phyloP scores from a whole-genome alignment of 2,113 vertebrate genomes.

The Onychostoma macrolepis region DNA sequence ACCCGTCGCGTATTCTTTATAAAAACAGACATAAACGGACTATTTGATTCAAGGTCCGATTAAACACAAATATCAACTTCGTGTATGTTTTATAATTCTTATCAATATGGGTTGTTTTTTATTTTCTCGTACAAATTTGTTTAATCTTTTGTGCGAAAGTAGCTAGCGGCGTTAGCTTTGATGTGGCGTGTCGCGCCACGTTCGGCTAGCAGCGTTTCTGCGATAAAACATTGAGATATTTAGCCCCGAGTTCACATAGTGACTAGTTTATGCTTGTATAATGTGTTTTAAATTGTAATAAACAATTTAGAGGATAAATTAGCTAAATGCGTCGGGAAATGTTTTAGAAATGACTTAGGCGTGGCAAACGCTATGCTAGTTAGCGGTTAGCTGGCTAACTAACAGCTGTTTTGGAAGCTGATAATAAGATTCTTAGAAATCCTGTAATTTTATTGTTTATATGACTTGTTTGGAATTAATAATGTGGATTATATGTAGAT shows the following conservation, averaged over 20 bases:
- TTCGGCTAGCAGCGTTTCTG: background rate
- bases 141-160: background rate
- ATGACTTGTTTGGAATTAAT: background rate
- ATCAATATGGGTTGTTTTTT: background rate
- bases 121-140: background rate
- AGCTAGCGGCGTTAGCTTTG: constrained; percentile 45
- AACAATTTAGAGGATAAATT: background rate
- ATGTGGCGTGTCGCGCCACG: constrained; percentile 52
- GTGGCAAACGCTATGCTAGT: constrained; percentile 50
- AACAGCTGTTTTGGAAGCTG: background rate
- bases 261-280: background rate
- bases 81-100: background rate
- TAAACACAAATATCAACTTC: background rate
- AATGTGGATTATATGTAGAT: background rate
- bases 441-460: background rate
- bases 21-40: background rate
- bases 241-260: background rate
- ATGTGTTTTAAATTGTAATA: background rate
- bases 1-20: background rate
- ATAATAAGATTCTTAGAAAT: background rate
- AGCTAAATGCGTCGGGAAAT: background rate
- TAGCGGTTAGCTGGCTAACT: constrained; percentile 34
- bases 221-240: background rate
- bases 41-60: background rate
- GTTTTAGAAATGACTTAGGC: constrained; percentile 36